Percentiles rank a stretch among this genome's conserved stretches.
phyloP scores from a whole-genome alignment of 2,888 invertebrate species.

The Lithophane socia region DNA sequence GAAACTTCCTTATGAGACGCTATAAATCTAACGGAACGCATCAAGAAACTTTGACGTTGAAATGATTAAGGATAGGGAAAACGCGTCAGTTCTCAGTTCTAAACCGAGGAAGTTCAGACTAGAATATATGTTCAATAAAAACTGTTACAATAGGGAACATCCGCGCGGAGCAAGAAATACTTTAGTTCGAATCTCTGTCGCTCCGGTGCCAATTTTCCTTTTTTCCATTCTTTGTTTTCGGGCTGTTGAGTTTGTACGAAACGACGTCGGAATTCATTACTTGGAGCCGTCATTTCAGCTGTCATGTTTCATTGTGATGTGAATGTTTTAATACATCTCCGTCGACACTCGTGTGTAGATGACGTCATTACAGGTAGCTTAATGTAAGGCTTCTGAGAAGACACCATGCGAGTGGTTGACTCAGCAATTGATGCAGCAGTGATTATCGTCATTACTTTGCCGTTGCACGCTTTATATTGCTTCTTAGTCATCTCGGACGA shows the following conservation, averaged over 20 bases:
- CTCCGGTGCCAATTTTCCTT: constrained; percentile 81
- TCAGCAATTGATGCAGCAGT: constrained; percentile 34
- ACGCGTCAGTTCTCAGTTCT: constrained; percentile 59
- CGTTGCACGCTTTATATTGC: constrained; percentile 44
- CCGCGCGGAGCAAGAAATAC: constrained; percentile 69
- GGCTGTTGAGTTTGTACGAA: constrained; percentile 76
- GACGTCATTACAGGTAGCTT: constrained; percentile 53
- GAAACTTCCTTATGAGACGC: constrained; percentile 54
- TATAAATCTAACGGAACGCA: constrained; percentile 52
- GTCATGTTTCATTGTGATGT: constrained; percentile 51
- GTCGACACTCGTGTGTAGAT: constrained; percentile 42
- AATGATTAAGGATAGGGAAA: constrained; percentile 56
- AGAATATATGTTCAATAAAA: constrained; percentile 74
- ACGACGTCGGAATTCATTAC: constrained; percentile 76
- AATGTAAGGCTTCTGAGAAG: constrained; percentile 55
- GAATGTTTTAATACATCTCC: constrained; percentile 43
- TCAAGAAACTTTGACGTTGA: constrained; percentile 57
- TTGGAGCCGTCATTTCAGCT: constrained; percentile 56
- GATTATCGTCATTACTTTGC: constrained; percentile 56
- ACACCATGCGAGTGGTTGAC: constrained; percentile 46
- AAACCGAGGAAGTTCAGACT: constrained; percentile 61
- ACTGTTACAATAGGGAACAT: constrained; percentile 67
- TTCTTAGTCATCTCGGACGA: constrained; percentile 36
- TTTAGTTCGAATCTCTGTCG: constrained; percentile 77
- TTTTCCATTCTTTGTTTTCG: constrained; percentile 79